phyloP scores from a whole-genome alignment of 2,888 invertebrate genomes.

The Hetaerina titia region DNA sequence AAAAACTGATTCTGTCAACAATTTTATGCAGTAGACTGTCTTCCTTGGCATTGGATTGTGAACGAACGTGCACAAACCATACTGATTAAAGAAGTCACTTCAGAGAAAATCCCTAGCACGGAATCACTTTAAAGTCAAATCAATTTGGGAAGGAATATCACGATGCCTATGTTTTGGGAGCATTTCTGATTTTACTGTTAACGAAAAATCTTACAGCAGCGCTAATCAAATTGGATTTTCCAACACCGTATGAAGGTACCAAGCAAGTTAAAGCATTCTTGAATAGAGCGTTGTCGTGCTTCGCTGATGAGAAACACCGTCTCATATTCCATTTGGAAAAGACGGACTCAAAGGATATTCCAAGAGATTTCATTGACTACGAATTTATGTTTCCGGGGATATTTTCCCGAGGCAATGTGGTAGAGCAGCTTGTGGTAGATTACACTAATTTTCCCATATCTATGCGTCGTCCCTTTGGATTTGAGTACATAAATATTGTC shows the following conservation, averaged over 20 bases:
- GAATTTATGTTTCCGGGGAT: neutral
- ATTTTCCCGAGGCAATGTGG: neutral
- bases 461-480: neutral
- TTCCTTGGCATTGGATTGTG: too few relatives aligned
- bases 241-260: neutral
- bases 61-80: too few relatives aligned
- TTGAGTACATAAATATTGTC: neutral
- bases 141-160: too few relatives aligned
- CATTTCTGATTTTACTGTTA: neutral
- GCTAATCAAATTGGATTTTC: neutral
- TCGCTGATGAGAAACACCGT: neutral
- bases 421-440: neutral
- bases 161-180: too few relatives aligned
- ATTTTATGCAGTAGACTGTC: too few relatives aligned
- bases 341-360: neutral
- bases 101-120: too few relatives aligned
- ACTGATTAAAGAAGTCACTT: too few relatives aligned
- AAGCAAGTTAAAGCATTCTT: neutral
- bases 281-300: neutral
- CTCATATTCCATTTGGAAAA: neutral
- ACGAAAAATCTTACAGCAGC: neutral
- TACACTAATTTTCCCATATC: neutral
- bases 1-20: too few relatives aligned
- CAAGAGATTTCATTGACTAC: neutral
- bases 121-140: too few relatives aligned